Conservation (phyloP, 2,888 invertebrate genomes). For the Hermaeophaga mercurialis region DNA sequence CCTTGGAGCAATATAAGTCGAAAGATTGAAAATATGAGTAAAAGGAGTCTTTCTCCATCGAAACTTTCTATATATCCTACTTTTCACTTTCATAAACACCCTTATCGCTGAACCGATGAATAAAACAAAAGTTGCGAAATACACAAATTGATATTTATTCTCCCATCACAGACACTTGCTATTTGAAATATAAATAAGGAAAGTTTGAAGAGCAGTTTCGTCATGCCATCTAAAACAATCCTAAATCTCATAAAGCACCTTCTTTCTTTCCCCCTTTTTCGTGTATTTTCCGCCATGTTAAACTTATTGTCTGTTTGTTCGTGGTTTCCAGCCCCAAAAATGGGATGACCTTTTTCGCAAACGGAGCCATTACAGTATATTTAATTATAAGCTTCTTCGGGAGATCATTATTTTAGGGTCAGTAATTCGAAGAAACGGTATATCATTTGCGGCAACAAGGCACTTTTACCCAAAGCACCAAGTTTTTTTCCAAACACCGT, state of each 20-base stretch:
- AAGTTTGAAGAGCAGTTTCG: constrained; percentile 22
- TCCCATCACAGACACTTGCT: constrained; percentile 16
- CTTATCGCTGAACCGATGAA: constrained; percentile 2
- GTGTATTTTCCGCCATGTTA: constrained; percentile 28
- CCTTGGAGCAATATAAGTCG: too few relatives aligned
- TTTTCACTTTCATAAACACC: constrained; percentile 6
- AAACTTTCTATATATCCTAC: not conserved
- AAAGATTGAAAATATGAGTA: too few relatives aligned
- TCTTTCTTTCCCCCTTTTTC: constrained; percentile 17
- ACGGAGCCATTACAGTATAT: constrained; percentile 10
- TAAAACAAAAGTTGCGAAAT: constrained; percentile 11
- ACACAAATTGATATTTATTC: constrained; percentile 20
- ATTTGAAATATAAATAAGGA: constrained; percentile 23
- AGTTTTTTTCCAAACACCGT: too few relatives aligned
- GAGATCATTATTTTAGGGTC: constrained; percentile 7
- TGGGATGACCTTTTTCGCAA: constrained; percentile 19
- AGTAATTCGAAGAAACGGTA: constrained; percentile 1
- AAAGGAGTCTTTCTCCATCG: too few relatives aligned
- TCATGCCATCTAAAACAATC: constrained; percentile 27
- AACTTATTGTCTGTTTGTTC: constrained; percentile 29
- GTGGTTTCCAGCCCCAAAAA: constrained; percentile 20
- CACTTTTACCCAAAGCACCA: too few relatives aligned
- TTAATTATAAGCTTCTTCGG: constrained; percentile 16
- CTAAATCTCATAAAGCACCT: constrained; percentile 26
- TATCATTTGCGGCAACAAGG: too few relatives aligned